Conservation (phyloP, 2,113 vertebrate genomes). For the Arizona elegans region DNA sequence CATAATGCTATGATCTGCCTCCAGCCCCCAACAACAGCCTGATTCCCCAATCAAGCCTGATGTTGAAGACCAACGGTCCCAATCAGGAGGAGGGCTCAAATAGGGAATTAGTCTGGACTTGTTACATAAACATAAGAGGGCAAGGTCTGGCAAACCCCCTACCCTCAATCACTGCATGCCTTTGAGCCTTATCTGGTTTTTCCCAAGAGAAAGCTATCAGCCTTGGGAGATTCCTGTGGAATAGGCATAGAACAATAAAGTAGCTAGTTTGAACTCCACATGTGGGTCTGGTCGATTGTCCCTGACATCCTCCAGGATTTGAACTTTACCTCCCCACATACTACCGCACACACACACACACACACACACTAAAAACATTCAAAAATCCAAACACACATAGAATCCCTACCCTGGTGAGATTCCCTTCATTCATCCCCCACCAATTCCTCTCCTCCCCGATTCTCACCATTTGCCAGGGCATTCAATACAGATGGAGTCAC, state of each 20-base stretch:
- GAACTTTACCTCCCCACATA: not conserved
- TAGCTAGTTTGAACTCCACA: not conserved
- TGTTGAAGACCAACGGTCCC: no score
- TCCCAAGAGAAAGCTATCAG: not conserved
- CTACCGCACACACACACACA: not conserved
- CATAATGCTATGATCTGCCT: no score
- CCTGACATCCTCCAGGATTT: not conserved
- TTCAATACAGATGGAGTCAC: not conserved
- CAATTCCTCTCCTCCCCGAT: not conserved
- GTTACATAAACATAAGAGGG: no score
- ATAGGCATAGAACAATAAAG: not conserved
- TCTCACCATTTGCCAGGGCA: not conserved
- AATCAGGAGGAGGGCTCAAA: no score
- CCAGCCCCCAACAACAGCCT: no score
- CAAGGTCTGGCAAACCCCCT: no score
- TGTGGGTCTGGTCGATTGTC: not conserved
- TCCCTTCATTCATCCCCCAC: not conserved
- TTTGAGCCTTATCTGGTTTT: not conserved
- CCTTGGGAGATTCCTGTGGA: not conserved
- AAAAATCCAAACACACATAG: not conserved
- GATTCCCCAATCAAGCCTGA: no score
- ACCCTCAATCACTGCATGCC: not conserved
- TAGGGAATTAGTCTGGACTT: no score
- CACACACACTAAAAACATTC: not conserved
- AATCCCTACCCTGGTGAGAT: not conserved